Evolutionary conservation across 2,888 invertebrate species (phyloP).

Genomic region (Nemurella pictetii): DNA sequence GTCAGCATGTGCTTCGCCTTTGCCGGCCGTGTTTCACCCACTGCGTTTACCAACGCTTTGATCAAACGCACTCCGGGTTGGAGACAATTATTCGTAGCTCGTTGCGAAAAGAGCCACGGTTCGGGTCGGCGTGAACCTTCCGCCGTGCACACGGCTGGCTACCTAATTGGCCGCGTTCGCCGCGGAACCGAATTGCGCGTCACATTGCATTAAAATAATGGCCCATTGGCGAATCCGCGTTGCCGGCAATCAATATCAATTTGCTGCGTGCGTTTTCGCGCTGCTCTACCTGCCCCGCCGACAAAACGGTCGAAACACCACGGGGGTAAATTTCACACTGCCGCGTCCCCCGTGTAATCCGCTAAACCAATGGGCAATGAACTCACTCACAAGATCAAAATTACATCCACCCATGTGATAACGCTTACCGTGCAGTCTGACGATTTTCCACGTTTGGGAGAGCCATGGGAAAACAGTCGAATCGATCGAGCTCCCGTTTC

Average conservation of each 20-base stretch:
- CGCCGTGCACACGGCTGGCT: no score
- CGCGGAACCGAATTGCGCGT: neutral
- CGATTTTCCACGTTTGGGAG: no score
- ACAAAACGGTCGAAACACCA: neutral
- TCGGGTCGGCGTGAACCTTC: no score
- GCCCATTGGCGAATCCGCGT: neutral
- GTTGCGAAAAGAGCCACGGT: no score
- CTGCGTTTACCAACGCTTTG: neutral
- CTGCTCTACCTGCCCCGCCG: no score
- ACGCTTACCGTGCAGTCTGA: no score
- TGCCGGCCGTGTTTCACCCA: neutral
- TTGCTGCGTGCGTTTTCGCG: neutral
- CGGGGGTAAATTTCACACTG: no score
- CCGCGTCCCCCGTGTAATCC: no score
- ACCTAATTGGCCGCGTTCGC: neutral
- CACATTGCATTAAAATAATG: neutral
- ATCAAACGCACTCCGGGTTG: neutral
- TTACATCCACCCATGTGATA: neutral
- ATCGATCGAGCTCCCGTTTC: neutral
- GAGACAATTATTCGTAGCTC: neutral
- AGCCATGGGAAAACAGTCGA: neutral
- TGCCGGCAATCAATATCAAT: neutral
- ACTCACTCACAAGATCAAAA: neutral
- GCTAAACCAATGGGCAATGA: neutral
- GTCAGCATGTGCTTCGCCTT: neutral